Evolutionary conservation across 1,140 invertebrate species (phyloP), one percentile per base, ranked within the genome.

Genomic region (Leguminivora glycinivorella): DNA sequence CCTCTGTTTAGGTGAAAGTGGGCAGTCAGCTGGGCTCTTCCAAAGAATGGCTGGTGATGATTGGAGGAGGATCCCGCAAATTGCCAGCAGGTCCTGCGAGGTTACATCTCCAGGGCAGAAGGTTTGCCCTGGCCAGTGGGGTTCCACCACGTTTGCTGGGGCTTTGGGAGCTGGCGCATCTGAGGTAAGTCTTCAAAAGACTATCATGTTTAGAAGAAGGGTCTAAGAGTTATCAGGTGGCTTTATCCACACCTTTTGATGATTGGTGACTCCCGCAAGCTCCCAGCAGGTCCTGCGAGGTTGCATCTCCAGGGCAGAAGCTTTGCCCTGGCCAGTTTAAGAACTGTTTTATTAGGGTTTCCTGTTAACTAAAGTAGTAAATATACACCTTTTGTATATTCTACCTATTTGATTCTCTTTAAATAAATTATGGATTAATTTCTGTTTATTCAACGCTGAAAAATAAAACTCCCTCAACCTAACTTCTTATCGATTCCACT

Each of bases 51-150:
- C 91, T 97, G 74, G 95, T 98, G 24, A 94, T 97, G 80, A 93
- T 98, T n/a, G 83, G 96, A 10, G 95, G 95, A 38, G 96, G 96
- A 1, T 96, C 81, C 0, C 81, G 72, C 69, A 89, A 89, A 43
- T 72, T 91, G n/a, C 85, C 95, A 1, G 93, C 94, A 38, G 97
- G 97, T 0, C 96, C 96, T 0, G 96, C 96, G 0, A 93, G 96
- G 72, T 90, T 98, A 40, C 96, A 97, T 85, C 93, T 98, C 1
- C 96, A 97, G 83, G 96, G 97, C 75, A 93, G 94, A 74, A 93
- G 94, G 67, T 98, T 98, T 81, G 97, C 96, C 78, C 90, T 98
- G 34, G 97, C 96, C 0, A 94, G 95, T 22, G 96, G 96, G 0
- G 94, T 96, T 0, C 97, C 97, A 0, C 97, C 97, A 0, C 93